phyloP scores from a whole-genome alignment of 2,113 vertebrate species.

The Uria aalge region DNA sequence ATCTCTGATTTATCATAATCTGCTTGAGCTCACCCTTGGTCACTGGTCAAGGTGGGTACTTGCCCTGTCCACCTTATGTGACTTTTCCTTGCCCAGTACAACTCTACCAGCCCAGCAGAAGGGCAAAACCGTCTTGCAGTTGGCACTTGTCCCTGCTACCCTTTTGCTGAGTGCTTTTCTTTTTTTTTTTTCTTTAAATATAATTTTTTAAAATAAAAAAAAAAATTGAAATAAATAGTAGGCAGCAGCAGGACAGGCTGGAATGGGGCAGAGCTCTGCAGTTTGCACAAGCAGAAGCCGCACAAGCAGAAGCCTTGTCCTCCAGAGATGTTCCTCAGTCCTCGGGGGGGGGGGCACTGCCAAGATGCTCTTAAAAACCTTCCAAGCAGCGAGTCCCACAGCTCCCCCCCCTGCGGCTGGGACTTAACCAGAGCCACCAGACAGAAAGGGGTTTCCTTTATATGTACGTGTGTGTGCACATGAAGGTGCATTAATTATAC shows the following conservation, averaged over 20 bases:
- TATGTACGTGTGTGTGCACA: not conserved
- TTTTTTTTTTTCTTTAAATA: not conserved
- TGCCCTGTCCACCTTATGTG: rapidly evolving
- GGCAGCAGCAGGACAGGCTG: not conserved
- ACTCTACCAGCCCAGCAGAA: not conserved
- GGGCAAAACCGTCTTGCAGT: not conserved
- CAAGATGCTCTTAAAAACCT: not conserved
- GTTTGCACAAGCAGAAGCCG: not conserved
- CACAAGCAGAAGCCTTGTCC: not conserved
- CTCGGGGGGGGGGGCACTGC: not conserved
- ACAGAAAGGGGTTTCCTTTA: not conserved
- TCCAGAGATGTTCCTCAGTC: not conserved
- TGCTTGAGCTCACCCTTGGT: not conserved
- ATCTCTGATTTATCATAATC: not conserved
- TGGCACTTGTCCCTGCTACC: not conserved
- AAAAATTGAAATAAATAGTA: not conserved
- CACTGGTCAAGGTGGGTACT: not conserved
- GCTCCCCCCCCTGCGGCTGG: not conserved
- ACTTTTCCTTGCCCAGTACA: not conserved
- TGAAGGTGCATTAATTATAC: conserved; percentile 14
- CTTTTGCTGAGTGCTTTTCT: not conserved
- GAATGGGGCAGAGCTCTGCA: not conserved
- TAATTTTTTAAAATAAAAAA: not conserved
- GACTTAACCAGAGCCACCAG: not conserved
- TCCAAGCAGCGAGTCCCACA: not conserved